phyloP scores from a whole-genome alignment of 1,140 invertebrate genomes.

The Ceratitis capitata region DNA sequence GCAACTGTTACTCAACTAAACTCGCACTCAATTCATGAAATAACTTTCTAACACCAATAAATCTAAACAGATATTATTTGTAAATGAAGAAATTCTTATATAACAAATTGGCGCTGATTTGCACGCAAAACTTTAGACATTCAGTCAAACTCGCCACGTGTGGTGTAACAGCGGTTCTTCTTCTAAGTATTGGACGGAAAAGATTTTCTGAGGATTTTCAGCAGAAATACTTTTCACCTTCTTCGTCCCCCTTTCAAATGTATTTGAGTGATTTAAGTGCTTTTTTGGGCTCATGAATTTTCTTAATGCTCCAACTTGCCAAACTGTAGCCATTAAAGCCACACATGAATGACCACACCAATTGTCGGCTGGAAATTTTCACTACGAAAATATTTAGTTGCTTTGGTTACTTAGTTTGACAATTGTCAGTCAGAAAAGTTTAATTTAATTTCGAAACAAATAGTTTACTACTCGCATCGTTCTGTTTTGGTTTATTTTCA shows the following conservation, averaged over 20 bases:
- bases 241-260: no score
- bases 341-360: background rate
- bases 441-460: no score
- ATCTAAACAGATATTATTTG: background rate
- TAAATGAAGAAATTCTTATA: no score
- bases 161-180: no score
- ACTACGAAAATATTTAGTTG: no score
- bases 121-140: background rate
- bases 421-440: background rate
- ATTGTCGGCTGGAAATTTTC: background rate
- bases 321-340: background rate
- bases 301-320: slow-evolving; percentile 7
- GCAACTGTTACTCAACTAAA: no score
- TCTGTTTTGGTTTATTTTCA: no score
- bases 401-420: background rate
- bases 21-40: background rate
- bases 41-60: slow-evolving; percentile 4
- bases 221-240: no score
- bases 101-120: background rate
- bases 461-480: background rate
- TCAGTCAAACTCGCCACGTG: background rate
- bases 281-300: slow-evolving; percentile 14
- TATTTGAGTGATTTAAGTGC: background rate
- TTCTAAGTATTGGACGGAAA: no score
- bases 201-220: no score